Base-by-base conservation (phyloP, 1,140 invertebrate genomes). In the Onthophagus taurus region DNA sequence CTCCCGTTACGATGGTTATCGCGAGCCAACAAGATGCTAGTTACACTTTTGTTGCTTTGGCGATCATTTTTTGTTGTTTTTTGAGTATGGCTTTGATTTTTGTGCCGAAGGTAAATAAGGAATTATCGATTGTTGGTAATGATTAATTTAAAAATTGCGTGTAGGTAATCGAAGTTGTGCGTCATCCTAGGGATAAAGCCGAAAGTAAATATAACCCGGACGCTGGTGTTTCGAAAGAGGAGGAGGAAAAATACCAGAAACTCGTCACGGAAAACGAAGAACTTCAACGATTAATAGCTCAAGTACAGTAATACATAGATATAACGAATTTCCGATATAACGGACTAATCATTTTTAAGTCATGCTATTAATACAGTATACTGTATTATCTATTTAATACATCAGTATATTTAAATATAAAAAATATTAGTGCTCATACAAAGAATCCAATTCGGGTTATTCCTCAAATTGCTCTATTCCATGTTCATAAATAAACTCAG, bases 11-110 rank as follows among this genome's bases (percentile, higher is more conserved):
- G 8, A 80, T 98, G 71, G 91, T 98, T 11, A 97, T 99, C 49
- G 85, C 87, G 39, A 89, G 87, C 49, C 94, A 98, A 61, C 91
- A 97, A 63, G 91, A 99, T 67, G 93, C 95, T 8, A 89, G 88
- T 49, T 99, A 94, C 66, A 89, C 89, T 11, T 99, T 99, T 67
- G 87, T 97, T 17, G 83, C 92, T 2, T 70, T 97, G 31, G 89
- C 93, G 17, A 92, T 97, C 47, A 88, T 96, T 38, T 93, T 97
- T 67, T 95, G 92, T 67, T 94, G 89, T 67, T 95, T 96, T 69
- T 76, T 97, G 11, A 94, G 92, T 51, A 95, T 97, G 89, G 89
- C 91, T 20, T 77, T 98, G 38, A 91, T 97, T 55, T 97, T 96
- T 70, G 81, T 95, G 52, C 92, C 90, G 54, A 98, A 95, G 78